Evolutionary conservation across 2,113 vertebrate genomes (phyloP), one percentile per base, ranked within the genome.

Genomic region (Rutilus rutilus): DNA sequence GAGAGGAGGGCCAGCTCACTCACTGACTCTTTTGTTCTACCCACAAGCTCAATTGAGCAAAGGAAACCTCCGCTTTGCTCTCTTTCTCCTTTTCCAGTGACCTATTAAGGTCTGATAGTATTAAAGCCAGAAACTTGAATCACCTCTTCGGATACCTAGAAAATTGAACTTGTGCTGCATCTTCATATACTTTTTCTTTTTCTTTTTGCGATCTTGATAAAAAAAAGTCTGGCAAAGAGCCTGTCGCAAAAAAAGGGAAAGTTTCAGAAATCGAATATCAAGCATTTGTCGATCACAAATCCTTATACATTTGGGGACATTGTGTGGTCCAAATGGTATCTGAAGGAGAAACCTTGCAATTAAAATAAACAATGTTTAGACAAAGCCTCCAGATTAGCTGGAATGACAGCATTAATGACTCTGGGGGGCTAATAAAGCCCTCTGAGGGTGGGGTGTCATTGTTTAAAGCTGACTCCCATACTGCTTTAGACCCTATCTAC

Each of bases 21-120:
- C 94, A 95, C 95, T 90, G 94, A 92, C 92, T 93, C 93, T 89
- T 94, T 96, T 97, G 94, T 97, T 94, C 95, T 95, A 93, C 89
- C 91, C 94, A 88, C 92, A 91, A 88, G 89, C 91, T 95, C 91
- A 95, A 96, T 96, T 94, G 93, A 92, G 90, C 71, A 87, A 92
- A 91, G 84, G 92, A 90, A 92, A 91, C 91, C 85, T 86, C 0
- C 84, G 88, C 91, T 90, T 93, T 91, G 90, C 92, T 93, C 91
- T 93, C 93, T 94, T 94, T 93, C 92, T 93, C 86, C 71, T 9
- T 87, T 92, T 91, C 87, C 87, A 92, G 92, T 89, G 87, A 91
- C 87, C 89, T 88, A 87, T 93, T 93, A 91, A 91, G 86, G 95
- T 94, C 92, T 88, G 94, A 87, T 92, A 90, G 39, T 92, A 94